phyloP scores from a whole-genome alignment of 2,888 invertebrate genomes.

The Galerucella calmariensis region DNA sequence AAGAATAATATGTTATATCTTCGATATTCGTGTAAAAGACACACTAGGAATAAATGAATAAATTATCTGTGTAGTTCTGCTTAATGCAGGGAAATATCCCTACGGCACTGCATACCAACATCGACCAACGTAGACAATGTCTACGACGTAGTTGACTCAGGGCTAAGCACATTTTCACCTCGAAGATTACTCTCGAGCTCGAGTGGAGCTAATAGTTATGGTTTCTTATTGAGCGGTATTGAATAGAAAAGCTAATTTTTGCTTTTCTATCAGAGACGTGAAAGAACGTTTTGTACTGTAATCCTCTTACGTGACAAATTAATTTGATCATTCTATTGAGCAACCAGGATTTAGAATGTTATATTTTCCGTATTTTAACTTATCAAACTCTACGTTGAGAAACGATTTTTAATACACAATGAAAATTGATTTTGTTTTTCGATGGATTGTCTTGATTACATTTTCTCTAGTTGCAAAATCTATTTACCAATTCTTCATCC shows the following conservation, averaged over 20 bases:
- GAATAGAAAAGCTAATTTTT: slow-evolving; percentile 23
- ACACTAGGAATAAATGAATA: neutral
- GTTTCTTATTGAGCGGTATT: slow-evolving; percentile 26
- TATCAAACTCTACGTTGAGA: too few species aligned
- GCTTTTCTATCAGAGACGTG: neutral
- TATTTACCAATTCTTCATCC: too few species aligned
- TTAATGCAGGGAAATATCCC: neutral
- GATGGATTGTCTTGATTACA: too few species aligned
- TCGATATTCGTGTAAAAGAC: neutral
- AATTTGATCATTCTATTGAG: neutral
- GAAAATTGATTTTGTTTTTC: too few species aligned
- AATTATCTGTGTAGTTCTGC: neutral
- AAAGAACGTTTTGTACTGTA: neutral
- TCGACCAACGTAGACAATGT: neutral
- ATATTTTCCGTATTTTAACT: neutral
- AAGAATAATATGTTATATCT: neutral
- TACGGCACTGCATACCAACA: slow-evolving; percentile 4
- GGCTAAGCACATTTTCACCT: slow-evolving; percentile 28
- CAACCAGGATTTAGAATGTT: neutral
- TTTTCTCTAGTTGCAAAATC: too few species aligned
- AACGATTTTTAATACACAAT: too few species aligned
- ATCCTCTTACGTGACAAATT: neutral
- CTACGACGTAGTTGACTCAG: slow-evolving; percentile 5
- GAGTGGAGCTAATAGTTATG: slow-evolving; percentile 24
- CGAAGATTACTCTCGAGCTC: slow-evolving; percentile 21